phyloP scores from a whole-genome alignment of 1,140 invertebrate genomes.

The Cryptotermes secundus region DNA sequence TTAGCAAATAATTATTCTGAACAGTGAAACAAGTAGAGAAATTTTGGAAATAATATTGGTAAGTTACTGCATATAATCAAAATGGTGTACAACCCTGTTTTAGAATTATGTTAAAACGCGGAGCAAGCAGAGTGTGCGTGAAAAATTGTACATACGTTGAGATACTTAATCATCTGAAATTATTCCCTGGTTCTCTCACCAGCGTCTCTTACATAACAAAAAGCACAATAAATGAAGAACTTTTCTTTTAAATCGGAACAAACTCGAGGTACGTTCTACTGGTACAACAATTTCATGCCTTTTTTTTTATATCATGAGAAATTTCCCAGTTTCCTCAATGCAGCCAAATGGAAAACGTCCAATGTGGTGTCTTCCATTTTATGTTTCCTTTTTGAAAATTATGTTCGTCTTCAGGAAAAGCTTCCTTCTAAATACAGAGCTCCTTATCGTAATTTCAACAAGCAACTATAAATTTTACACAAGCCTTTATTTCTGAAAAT shows the following conservation, averaged over 20 bases:
- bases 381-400: neutral
- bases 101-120: slow-evolving; percentile 4
- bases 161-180: neutral
- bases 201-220: neutral
- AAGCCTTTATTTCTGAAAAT: no score
- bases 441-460: no score
- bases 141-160: neutral
- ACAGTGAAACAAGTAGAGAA: no score
- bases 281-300: neutral
- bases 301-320: neutral
- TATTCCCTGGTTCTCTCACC: slow-evolving; percentile 5
- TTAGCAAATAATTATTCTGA: no score
- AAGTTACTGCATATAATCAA: no score
- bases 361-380: neutral
- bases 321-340: neutral
- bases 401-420: neutral
- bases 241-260: neutral
- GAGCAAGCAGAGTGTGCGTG: neutral
- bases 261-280: neutral
- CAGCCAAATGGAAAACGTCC: neutral
- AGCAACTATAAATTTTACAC: no score
- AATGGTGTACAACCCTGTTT: neutral
- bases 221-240: neutral
- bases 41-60: no score
- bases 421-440: neutral